These are phyloP conservation scores for Microctonus hyperodae DNA, from an alignment of 2,888 invertebrate genomes.

Conservation along the genomic window DNA sequence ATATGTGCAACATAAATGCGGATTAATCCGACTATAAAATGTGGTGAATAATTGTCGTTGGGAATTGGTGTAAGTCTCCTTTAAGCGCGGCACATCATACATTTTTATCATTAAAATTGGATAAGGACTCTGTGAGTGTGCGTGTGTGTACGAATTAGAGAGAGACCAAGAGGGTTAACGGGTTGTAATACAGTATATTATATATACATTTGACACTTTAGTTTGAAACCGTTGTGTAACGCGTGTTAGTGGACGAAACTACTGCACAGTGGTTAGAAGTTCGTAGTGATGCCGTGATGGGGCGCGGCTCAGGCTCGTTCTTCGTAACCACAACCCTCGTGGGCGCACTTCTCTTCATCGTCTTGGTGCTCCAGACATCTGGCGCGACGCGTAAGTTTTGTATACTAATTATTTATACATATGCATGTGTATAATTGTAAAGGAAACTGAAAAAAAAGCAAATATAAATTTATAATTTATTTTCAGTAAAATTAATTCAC, in stretches of 20 bases:
- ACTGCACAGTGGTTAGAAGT: constrained; percentile 33
- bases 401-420: constrained; percentile 1
- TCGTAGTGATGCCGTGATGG: constrained; percentile 57
- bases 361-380: constrained; percentile 47
- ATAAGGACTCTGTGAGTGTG: no score
- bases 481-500: no score
- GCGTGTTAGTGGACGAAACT: constrained; percentile 32
- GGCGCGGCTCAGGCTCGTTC: constrained; percentile 54
- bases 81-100: constrained; percentile 1
- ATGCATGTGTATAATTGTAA: no score
- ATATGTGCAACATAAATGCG: not conserved
- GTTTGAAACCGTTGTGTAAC: not conserved
- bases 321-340: constrained; percentile 52
- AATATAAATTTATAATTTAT: no score
- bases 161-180: no score
- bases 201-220: not conserved
- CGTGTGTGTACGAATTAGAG: not conserved
- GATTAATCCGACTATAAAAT: constrained; percentile 1
- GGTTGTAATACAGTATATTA: no score
- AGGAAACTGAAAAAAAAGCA: no score
- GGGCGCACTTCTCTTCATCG: constrained; percentile 50
- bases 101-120: constrained; percentile 17
- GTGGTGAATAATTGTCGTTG: constrained; percentile 20
- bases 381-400: constrained; percentile 53
- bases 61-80: not conserved